Base-by-base conservation (phyloP, 2,113 vertebrate genomes). In the Myrmecophaga tridactyla region DNA sequence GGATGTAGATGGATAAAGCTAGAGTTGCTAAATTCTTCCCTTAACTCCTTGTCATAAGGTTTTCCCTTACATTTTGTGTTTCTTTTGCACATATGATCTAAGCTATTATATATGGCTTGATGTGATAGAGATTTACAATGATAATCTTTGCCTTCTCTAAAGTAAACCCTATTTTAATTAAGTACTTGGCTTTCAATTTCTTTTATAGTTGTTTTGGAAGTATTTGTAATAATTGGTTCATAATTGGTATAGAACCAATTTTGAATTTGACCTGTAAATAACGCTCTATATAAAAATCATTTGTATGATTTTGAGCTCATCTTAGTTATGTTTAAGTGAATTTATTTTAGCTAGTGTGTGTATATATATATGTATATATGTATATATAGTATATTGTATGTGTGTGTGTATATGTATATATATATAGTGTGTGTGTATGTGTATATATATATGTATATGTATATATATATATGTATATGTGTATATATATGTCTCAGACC, bases 291-390 rank as follows among this genome's bases (percentile, higher is more conserved):
- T 56, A 65, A 78, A 60, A 78, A 87, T 83, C 14, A 73, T 51
- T 43, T 83, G 51, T 93, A 31, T 83, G 70, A 94, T 43, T 90
- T 58, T 70, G 65, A 90, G 60, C 58, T 58, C 85, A 46, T 80
- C 63, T 80, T 48, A 90, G 46, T 89, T 84, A 90, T n/a, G 51
- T 95, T 94, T 88, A 70, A 70, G 25, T 90, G 82, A 87, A 58
- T 93, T 95, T 92, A 87, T 67, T 90, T 89, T 87, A 87, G 43
- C 36, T 69, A 69, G 31, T 65, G 53, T 56, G 18, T 56, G 6
- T 56, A n/a, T n/a, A n/a, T n/a, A n/a, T n/a, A n/a, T n/a, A n/a
- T n/a, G n/a, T n/a, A n/a, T n/a, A n/a, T n/a, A n/a, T n/a, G n/a
- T n/a, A n/a, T n/a, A n/a, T n/a, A n/a, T n/a, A n/a, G n/a, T n/a